Percentiles rank a stretch among this genome's conserved stretches.
phyloP scores from a whole-genome alignment of 2,888 invertebrate genomes.

The Thymelicus lineola region DNA sequence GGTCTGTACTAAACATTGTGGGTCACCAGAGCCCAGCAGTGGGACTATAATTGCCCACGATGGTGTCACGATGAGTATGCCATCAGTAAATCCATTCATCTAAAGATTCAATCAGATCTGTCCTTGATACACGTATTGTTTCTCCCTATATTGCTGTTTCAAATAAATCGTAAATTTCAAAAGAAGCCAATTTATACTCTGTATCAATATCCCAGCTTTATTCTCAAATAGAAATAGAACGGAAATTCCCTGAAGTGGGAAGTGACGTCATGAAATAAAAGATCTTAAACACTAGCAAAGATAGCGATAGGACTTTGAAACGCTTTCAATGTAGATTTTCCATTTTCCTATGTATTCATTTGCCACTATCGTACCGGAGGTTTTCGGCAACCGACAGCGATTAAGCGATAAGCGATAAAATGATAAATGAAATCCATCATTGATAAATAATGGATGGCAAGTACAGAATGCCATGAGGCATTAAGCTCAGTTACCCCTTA shows the following conservation, averaged over 20 bases:
- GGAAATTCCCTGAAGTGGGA: conserved; percentile 17
- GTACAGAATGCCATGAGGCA: too few species aligned
- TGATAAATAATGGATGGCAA: not conserved
- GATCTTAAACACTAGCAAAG: conserved; percentile 10
- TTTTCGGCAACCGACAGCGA: conserved; percentile 1
- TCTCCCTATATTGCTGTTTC: too few species aligned
- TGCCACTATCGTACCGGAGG: not conserved
- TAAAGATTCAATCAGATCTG: too few species aligned
- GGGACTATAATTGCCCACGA: too few species aligned
- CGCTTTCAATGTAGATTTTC: conserved; percentile 14
- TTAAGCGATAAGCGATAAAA: conserved; percentile 20
- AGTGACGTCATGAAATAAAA: conserved; percentile 20
- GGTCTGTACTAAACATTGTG: too few species aligned
- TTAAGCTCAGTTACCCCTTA: too few species aligned
- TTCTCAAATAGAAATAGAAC: conserved; percentile 1
- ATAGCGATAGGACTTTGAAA: conserved; percentile 18
- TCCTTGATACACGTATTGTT: too few species aligned
- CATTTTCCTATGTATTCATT: conserved; percentile 16
- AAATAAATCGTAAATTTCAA: not conserved
- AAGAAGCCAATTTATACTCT: conserved; percentile 4
- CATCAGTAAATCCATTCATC: too few species aligned
- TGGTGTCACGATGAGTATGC: too few species aligned
- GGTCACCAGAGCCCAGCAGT: too few species aligned
- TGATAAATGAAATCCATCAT: not conserved
- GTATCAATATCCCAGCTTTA: not conserved